Evolutionary conservation across 2,113 vertebrate species (phyloP).

Genomic region (Cyanoderma ruficeps): DNA sequence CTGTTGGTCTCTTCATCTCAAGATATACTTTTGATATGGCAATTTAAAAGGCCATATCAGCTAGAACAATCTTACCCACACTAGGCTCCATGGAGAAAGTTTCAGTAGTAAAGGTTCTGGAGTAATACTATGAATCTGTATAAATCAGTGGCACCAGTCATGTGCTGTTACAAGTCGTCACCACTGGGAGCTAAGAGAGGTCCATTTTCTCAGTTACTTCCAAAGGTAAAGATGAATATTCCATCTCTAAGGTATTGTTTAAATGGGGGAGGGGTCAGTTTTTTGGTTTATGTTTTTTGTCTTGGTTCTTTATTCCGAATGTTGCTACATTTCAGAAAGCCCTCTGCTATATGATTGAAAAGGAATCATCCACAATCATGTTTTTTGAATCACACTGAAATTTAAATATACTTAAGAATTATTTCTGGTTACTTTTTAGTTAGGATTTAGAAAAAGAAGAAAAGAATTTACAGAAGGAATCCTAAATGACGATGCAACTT

Average conservation of each 20-base stretch:
- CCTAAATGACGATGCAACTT: not conserved
- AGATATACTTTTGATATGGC: not conserved
- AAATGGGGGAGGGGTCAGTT: accelerated
- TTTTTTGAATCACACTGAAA: not conserved
- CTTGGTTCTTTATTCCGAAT: not conserved
- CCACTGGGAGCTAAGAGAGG: accelerated
- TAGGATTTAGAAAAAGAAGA: not conserved
- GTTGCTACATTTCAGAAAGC: not conserved
- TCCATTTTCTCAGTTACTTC: not conserved
- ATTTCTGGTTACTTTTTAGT: not conserved
- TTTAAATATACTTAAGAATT: not conserved
- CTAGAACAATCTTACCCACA: not conserved
- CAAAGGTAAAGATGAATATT: not conserved
- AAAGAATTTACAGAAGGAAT: not conserved
- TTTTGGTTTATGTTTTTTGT: not conserved
- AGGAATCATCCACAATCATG: not conserved
- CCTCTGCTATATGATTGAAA: not conserved
- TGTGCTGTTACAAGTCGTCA: not conserved
- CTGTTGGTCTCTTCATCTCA: not conserved
- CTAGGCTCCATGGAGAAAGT: not conserved
- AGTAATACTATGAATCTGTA: not conserved
- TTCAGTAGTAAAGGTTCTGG: not conserved
- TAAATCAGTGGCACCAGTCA: not conserved
- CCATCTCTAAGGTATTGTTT: not conserved
- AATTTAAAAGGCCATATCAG: not conserved